Conservation (phyloP, 2,888 invertebrate genomes). For the Harmothoe impar region DNA sequence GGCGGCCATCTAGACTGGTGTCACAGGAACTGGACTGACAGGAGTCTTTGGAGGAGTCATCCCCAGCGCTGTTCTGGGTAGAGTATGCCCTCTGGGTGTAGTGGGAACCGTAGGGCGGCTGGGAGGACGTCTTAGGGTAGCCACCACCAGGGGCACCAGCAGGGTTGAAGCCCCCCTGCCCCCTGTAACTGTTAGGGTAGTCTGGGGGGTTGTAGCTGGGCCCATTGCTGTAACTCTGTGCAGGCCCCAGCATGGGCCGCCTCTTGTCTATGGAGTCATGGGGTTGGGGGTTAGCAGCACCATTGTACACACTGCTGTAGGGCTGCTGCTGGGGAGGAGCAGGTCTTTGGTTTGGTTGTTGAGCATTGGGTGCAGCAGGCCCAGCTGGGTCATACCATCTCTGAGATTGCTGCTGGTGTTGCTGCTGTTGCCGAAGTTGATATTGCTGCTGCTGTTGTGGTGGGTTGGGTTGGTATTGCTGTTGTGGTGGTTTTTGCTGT, state of each 20-base stretch:
- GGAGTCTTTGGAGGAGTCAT: background rate
- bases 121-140: background rate
- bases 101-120: background rate
- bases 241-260: conserved; percentile 5
- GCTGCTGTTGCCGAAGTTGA: background rate
- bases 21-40: conserved; percentile 8
- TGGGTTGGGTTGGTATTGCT: background rate
- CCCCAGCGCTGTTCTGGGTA: background rate
- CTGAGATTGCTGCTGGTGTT: background rate
- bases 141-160: too few relatives aligned
- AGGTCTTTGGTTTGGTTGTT: conserved; percentile 27
- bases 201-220: background rate
- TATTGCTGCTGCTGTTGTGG: background rate
- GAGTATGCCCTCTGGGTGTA: background rate
- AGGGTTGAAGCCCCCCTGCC: background rate
- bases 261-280: background rate
- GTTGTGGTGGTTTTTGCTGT: background rate
- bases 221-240: conserved; percentile 24
- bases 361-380: too few relatives aligned
- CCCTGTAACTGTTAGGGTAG: background rate
- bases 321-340: background rate
- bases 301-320: background rate
- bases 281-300: background rate
- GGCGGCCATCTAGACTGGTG: background rate
- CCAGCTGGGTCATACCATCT: conserved; percentile 21